Base-by-base conservation (phyloP, 2,888 invertebrate genomes). In the Noctuana brunneofusca region DNA sequence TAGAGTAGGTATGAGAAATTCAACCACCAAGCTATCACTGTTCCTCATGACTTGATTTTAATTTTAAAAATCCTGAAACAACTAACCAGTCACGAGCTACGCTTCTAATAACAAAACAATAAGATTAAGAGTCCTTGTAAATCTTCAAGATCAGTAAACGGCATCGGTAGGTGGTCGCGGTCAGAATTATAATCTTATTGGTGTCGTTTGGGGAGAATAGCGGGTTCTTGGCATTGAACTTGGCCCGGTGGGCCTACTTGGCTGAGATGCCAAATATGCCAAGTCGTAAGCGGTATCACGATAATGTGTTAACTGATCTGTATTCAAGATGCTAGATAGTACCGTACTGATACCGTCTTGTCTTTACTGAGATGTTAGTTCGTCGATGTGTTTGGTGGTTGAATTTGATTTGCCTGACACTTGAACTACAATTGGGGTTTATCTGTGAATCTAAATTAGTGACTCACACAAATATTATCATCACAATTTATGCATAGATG, bases 181-280 rank as follows among this genome's bases (percentile, higher is more conserved):
- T 58, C 65, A 53, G 82, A 81, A 82, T 79, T 75, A 72, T 68
- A 9, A 35, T n/a, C n/a, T n/a, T n/a, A 74, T 74, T 70, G 66
- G 67, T 75, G 67, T 73, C 66, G 71, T 76, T 79, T 78, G 73
- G 70, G 73, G 71, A 74, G 72, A 76, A 72, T 66, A 74, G 72
- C 79, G 76, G 75, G 84, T 81, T 86, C 86, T 89, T 89, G 89
- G 89, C 89, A 89, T 80, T 87, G 87, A 86, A 85, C 86, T 86
- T 86, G 86, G 74, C 68, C 65, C 68, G 71, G 52, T 50, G 66
- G 67, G 65, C 85, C 86, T 74, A 88, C 80, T 89, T 89, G 89
- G 89, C 88, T 48, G 64, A 66, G 66, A 57, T 58, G 86, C 89
- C 88, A 89, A 90, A 84, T 80, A 76, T 82, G 76, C 71, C 76